These are phyloP conservation scores for Sicus ferrugineus DNA, from an alignment of 2,888 invertebrate genomes.

Conservation along the genomic window DNA sequence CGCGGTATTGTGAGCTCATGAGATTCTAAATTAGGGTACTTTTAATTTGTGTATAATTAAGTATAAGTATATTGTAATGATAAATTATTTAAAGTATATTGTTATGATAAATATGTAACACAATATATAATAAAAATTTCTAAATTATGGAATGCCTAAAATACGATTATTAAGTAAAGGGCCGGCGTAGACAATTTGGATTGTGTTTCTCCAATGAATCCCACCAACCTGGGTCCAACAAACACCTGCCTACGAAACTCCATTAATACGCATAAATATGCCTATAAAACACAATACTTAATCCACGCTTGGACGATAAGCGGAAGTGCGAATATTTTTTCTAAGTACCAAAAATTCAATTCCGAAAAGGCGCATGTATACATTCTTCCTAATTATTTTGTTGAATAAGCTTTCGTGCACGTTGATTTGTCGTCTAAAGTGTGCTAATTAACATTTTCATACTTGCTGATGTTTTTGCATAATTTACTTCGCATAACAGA, in stretches of 20 bases:
- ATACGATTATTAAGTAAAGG: too few relatives aligned
- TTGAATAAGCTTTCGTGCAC: background rate
- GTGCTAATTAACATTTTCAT: background rate
- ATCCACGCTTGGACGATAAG: background rate
- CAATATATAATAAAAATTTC: background rate
- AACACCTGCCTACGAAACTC: too few relatives aligned
- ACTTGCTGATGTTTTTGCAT: background rate
- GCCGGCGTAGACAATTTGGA: too few relatives aligned
- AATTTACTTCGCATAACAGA: background rate
- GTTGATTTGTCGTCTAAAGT: background rate
- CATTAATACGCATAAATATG: background rate
- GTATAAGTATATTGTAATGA: constrained; percentile 9
- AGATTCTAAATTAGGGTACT: background rate
- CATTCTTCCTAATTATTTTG: background rate
- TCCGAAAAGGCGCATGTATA: background rate
- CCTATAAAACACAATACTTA: background rate
- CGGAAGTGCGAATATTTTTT: background rate
- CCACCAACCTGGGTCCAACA: too few relatives aligned
- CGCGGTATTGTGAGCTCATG: background rate
- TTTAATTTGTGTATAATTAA: background rate
- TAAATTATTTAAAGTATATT: constrained; percentile 10
- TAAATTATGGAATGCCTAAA: constrained; percentile 20
- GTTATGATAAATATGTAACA: background rate
- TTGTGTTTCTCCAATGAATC: too few relatives aligned
- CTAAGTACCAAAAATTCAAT: constrained; percentile 9